Evolutionary conservation across 2,888 invertebrate species (phyloP), one percentile per base, ranked within the genome.

Genomic region (Clunio marinus): DNA sequence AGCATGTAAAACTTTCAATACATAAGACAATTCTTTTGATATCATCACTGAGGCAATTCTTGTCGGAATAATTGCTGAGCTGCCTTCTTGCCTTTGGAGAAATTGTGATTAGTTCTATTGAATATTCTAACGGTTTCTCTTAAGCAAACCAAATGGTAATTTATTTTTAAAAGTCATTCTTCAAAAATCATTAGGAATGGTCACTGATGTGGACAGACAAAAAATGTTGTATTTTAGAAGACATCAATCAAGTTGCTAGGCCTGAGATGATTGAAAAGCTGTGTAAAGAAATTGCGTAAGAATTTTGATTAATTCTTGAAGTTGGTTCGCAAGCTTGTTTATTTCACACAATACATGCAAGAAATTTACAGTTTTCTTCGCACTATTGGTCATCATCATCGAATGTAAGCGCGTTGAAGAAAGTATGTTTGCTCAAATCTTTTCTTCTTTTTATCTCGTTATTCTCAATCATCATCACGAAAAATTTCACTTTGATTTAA

Each of bases 401-500:
- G 41, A 41, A 41, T 41, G 41, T n/a, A 41, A 15, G 15, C 41
- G 51, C 51, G 22, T 51, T 22, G 17, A 41, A 41, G 41, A 51
- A 51, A 51, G 22, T 17, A 51, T 51, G 10, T 17, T 20, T 51
- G 51, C 51, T 51, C 51, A 20, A 5, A 15, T n/a, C 41, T 41
- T 15, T 51, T 17, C 5, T 4, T 51, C 51, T 22, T 51, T 20
- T 20, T 8, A 10, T 41, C n/a, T 41, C 15, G 3, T 32, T 32
- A 4, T 32, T 8, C 10, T 41, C n/a, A 41, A 41, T 41, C 41
- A 51, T 51, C 51, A 51, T 20, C 51, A 17, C 17, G 22, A 51
- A 22, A 51, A 51, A 51, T 51, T 51, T 51, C 51, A 51, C 51
- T 51, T 51, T 51, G 51, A 51, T 51, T 51, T 17, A 20, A 51